Base-by-base conservation (phyloP, 1,140 invertebrate genomes). In the Drosophila novamexicana region DNA sequence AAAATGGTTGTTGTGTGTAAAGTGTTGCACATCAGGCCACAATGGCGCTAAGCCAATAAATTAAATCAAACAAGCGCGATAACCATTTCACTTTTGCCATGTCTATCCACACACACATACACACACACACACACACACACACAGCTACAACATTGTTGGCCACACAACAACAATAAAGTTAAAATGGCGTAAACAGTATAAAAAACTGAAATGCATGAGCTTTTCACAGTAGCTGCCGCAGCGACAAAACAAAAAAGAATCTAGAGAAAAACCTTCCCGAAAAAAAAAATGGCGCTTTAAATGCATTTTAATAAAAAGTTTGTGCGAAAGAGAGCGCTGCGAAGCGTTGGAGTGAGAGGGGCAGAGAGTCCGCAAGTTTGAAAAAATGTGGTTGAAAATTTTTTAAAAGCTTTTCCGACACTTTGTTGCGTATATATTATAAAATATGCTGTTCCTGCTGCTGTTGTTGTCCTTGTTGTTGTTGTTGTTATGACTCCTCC, bases 21-120 rank as follows among this genome's bases (percentile, higher is more conserved):
- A 80, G 80, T 78, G 78, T 77, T 77, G 79, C 73, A 75, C 79
- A 79, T 71, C 79, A 81, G 76, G 79, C 81, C 81, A 81, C 79
- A 84, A 84, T 81, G 81, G 79, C 81, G 79, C 81, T 84, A 84
- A 84, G 81, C 81, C 81, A 84, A 84, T 84, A 84, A 84, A 84
- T 84, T 84, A 84, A 84, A 84, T 84, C 81, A 81, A 84, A 84
- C 79, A 84, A 84, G 72, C 72, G 79, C 81, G 81, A 84, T 84
- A 84, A 84, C 79, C 81, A 81, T 78, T 84, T 81, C 78, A 80
- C 78, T 78, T 80, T 75, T 80, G 75, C 77, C 77, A 77, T 74
- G 66, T 65, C 65, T 68, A 67, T 68, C 50, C 62, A 53, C 57
- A 62, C 58, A 53, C 63, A 44, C 57, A 61, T 39, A 56, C 52